These are phyloP conservation scores for Julus scanicus DNA, from an alignment of 2,888 invertebrate species.

Conservation along the genomic window DNA sequence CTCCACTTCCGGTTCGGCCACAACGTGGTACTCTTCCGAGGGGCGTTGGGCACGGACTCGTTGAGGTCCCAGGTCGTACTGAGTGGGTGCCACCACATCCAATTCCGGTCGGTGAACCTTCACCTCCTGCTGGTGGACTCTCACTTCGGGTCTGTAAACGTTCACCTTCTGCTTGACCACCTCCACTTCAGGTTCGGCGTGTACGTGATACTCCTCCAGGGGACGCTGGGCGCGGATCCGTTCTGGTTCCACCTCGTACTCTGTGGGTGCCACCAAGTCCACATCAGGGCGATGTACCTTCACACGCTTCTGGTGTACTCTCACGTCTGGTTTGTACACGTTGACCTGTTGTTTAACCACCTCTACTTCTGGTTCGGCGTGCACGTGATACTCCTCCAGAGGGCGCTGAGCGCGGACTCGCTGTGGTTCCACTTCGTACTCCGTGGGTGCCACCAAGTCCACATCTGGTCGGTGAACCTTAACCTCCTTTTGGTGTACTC, in stretches of 20 bases:
- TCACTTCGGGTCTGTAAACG: slow-evolving; percentile 13
- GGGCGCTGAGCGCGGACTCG: background rate
- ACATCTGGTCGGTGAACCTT: background rate
- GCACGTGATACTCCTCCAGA: slow-evolving; percentile 6
- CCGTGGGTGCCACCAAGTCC: slow-evolving; percentile 13
- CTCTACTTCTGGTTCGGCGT: background rate
- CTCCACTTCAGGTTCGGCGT: slow-evolving; percentile 3
- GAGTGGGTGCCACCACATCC: slow-evolving; percentile 39
- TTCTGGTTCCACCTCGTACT: slow-evolving; percentile 38
- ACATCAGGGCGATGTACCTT: background rate
- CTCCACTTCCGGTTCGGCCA: slow-evolving; percentile 29
- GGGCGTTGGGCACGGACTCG: background rate
- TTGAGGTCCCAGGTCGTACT: slow-evolving; percentile 38
- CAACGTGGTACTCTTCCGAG: background rate
- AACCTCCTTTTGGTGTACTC: slow-evolving; percentile 36
- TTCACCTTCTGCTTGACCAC: slow-evolving; percentile 41
- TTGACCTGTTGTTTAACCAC: slow-evolving; percentile 36
- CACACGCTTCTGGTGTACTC: background rate
- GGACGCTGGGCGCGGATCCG: background rate
- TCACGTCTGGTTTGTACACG: background rate
- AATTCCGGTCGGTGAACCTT: slow-evolving; percentile 17
- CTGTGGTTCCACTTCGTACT: slow-evolving; percentile 2
- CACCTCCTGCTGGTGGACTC: slow-evolving; percentile 16
- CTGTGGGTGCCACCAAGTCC: slow-evolving; percentile 23
- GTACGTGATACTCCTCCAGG: slow-evolving; percentile 23